A percentile compares a stretch with the other conserved stretches of the same genome.
phyloP scores from a whole-genome alignment of 1,140 invertebrate genomes.

The Euura saliciscinereae region DNA sequence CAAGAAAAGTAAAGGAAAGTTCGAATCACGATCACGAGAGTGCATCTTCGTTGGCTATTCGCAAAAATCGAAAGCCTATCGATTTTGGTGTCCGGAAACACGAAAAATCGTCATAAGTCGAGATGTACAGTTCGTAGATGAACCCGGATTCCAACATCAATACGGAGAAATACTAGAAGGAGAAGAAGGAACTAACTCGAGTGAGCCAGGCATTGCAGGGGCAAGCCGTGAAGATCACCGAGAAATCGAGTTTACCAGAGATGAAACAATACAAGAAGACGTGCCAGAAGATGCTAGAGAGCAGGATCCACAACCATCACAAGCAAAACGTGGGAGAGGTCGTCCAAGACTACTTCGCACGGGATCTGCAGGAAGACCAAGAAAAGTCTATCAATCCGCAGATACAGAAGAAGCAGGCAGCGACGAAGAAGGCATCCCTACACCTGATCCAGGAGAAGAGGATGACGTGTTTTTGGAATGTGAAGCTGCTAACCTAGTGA shows the following conservation, averaged over 20 bases:
- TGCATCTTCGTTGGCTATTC: slow-evolving; percentile 35
- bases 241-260: neutral
- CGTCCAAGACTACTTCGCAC: neutral
- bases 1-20: slow-evolving; percentile 31
- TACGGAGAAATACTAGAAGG: neutral
- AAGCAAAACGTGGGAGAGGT: neutral
- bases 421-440: neutral
- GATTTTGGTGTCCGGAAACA: slow-evolving; percentile 32
- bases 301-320: neutral
- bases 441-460: neutral
- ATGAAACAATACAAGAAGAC: slow-evolving; percentile 3
- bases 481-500: neutral
- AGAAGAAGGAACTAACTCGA: neutral
- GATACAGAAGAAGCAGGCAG: neutral
- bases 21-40: slow-evolving; percentile 25
- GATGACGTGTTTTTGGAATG: neutral
- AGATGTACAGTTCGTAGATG: slow-evolving; percentile 39
- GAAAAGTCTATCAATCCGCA: neutral
- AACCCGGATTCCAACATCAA: slow-evolving; percentile 10
- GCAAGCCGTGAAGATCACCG: neutral
- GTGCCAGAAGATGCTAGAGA: neutral
- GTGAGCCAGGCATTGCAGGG: neutral
- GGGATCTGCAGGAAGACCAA: neutral
- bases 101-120: slow-evolving; percentile 35
- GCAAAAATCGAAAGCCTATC: slow-evolving; percentile 33